Percentiles rank a stretch among this genome's conserved stretches.
Conservation (phyloP, 2,113 vertebrate genomes). For the Vireo altiloquus region DNA sequence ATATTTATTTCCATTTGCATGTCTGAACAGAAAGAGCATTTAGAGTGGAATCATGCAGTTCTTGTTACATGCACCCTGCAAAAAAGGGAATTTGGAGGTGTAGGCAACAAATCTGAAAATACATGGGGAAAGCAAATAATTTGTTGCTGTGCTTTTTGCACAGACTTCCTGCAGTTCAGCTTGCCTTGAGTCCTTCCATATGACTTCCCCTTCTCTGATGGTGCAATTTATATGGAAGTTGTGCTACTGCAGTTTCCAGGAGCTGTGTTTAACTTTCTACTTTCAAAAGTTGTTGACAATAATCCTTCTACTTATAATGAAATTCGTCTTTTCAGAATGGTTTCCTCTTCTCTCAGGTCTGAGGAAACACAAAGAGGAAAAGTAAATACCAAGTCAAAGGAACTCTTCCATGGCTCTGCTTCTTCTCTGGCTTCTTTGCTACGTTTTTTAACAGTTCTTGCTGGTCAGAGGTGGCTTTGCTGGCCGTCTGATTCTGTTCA, state of each 20-base stretch:
- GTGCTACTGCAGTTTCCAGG: not conserved
- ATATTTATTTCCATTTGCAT: not conserved
- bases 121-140: not conserved
- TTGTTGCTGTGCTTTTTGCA: not conserved
- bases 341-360: not conserved
- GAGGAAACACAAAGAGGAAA: not conserved
- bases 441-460: not conserved
- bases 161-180: not conserved
- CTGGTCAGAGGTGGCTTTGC: not conserved
- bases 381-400: not conserved
- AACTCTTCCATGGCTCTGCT: not conserved
- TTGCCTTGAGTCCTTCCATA: not conserved
- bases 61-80: not conserved
- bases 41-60: not conserved
- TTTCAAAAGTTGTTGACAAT: not conserved
- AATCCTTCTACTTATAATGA: not conserved
- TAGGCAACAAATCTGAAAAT: not conserved
- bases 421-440: not conserved
- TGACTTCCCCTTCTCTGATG: not conserved
- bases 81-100: not conserved
- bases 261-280: not conserved
- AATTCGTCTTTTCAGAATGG: not conserved
- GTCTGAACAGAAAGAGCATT: not conserved
- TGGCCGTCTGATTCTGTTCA: not conserved
- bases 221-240: not conserved